Evolutionary conservation across 2,113 vertebrate genomes (phyloP).

Genomic region (Eolophus roseicapilla): DNA sequence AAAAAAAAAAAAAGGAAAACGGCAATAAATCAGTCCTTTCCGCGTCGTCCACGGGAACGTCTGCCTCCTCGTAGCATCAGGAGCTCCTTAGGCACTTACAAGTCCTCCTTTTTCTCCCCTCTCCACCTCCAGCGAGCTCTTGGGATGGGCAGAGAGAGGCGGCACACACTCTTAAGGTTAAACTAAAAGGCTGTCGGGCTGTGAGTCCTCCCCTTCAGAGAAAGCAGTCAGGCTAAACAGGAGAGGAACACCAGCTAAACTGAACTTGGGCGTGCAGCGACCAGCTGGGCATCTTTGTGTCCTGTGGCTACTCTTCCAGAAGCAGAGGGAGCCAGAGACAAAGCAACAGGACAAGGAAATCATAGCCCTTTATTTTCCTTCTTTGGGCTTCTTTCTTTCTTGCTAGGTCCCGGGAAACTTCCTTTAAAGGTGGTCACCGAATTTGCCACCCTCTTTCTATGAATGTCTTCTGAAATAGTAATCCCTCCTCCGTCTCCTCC

Average conservation of each 20-base stretch:
- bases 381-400: slow-evolving; percentile 14
- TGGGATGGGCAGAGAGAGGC: slow-evolving; percentile 35
- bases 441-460: slow-evolving; percentile 19
- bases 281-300: slow-evolving; percentile 59
- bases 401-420: slow-evolving; percentile 23
- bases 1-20: background rate
- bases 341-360: slow-evolving; percentile 64
- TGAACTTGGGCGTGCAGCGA: slow-evolving; percentile 65
- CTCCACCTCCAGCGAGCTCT: slow-evolving; percentile 53
- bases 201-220: slow-evolving; percentile 34
- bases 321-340: slow-evolving; percentile 57
- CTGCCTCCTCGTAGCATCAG: slow-evolving; percentile 53
- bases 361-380: slow-evolving; percentile 57
- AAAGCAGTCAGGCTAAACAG: slow-evolving; percentile 29
- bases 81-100: slow-evolving; percentile 58
- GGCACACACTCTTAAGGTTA: slow-evolving; percentile 30
- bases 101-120: slow-evolving; percentile 57
- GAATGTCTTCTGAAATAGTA: background rate
- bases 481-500: background rate
- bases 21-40: slow-evolving; percentile 23
- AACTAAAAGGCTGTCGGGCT: slow-evolving; percentile 4
- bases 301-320: slow-evolving; percentile 60
- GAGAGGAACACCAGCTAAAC: slow-evolving; percentile 61
- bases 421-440: slow-evolving; percentile 22
- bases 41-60: slow-evolving; percentile 57